Evolutionary conservation across 2,797 vertebrate species (phyloP).

Genomic region (Onychomys torridus): DNA sequence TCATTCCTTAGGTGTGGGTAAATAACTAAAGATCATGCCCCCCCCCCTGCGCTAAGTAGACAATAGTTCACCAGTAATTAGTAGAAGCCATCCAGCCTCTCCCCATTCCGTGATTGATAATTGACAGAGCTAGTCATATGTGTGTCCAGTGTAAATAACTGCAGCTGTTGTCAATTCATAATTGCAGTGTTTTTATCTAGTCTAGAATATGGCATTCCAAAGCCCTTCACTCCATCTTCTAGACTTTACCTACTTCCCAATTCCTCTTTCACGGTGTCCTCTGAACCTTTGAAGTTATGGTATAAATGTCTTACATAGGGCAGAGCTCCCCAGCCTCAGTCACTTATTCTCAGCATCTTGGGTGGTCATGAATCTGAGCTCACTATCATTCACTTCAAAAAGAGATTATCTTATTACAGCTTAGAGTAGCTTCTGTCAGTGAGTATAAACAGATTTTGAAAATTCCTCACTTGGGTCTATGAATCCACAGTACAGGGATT

Average conservation of each 20-base stretch:
- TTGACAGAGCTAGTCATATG: neutral
- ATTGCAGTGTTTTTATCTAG: neutral
- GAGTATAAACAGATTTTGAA: neutral
- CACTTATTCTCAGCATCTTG: neutral
- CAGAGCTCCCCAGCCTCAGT: neutral
- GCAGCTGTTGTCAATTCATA: neutral
- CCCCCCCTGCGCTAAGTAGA: neutral
- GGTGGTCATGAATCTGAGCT: neutral
- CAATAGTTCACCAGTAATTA: neutral
- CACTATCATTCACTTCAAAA: neutral
- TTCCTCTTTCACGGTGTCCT: neutral
- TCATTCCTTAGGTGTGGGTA: neutral
- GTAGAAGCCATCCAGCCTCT: neutral
- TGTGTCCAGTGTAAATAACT: neutral
- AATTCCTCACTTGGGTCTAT: neutral
- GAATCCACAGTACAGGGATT: neutral
- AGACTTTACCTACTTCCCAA: neutral
- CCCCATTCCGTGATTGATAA: neutral
- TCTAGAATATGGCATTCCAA: neutral
- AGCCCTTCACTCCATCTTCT: neutral
- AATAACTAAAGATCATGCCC: neutral
- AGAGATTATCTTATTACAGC: neutral
- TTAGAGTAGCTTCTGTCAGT: neutral
- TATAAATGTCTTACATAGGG: neutral
- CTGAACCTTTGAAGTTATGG: neutral